phyloP scores from a whole-genome alignment of 2,797 vertebrate species.

The Nothura maculosa region DNA sequence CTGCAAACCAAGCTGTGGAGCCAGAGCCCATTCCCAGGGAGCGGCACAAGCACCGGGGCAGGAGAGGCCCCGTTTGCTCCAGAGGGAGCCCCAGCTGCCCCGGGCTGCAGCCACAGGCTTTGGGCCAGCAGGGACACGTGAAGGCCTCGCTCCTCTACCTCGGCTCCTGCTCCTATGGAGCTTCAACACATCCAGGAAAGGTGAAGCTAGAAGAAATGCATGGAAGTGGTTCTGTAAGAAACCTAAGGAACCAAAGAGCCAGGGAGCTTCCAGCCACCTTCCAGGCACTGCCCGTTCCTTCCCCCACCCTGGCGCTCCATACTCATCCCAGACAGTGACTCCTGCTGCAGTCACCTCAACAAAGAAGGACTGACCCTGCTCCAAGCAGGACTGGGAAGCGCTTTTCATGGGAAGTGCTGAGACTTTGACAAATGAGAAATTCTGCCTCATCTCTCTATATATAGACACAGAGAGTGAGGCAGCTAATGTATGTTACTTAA shows the following conservation, averaged over 20 bases:
- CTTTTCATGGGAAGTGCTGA: not conserved
- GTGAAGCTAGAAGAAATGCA: not conserved
- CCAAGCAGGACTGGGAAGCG: not conserved
- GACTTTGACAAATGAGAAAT: slow-evolving; percentile 4
- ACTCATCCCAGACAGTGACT: not conserved
- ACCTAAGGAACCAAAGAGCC: not conserved
- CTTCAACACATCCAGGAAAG: not conserved
- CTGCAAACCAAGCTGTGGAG: not conserved
- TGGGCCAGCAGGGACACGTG: not conserved
- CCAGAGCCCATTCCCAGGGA: not conserved
- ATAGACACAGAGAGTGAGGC: not conserved
- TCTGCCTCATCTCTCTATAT: not conserved
- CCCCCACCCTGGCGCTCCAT: not conserved
- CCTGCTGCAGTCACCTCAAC: not conserved
- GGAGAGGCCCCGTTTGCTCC: not conserved
- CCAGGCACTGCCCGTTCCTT: not conserved
- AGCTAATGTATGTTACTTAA: not conserved
- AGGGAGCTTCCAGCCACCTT: not conserved
- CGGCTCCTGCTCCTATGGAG: not conserved
- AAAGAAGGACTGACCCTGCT: not conserved
- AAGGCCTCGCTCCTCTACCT: not conserved
- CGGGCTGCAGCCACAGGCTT: not conserved
- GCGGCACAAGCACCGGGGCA: not conserved
- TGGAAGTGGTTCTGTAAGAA: not conserved
- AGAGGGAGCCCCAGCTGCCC: not conserved